phyloP scores from a whole-genome alignment of 2,113 vertebrate genomes.

The Elgaria multicarinata region DNA sequence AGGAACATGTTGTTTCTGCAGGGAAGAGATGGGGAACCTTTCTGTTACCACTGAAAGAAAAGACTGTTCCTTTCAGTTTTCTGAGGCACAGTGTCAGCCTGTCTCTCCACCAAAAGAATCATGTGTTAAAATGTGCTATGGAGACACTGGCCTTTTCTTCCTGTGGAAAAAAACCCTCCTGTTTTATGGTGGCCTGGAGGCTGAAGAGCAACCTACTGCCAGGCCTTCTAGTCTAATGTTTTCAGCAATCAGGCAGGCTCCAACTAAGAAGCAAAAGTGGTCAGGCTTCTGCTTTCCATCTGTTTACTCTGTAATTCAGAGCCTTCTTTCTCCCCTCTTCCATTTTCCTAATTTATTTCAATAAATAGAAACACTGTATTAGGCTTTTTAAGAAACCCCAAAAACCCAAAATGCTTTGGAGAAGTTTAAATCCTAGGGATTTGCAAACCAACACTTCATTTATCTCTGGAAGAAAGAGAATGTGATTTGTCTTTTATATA shows the following conservation, averaged over 20 bases:
- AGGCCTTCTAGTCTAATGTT: constrained; percentile 52
- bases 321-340: background rate
- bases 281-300: constrained; percentile 39
- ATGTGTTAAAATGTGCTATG: constrained; percentile 76
- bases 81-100: constrained; percentile 39
- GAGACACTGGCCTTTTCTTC: constrained; percentile 81
- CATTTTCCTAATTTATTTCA: background rate
- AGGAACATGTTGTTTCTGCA: background rate
- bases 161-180: constrained; percentile 78
- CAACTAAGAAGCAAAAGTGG: constrained; percentile 25
- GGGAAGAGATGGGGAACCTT: constrained; percentile 23
- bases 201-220: constrained; percentile 55
- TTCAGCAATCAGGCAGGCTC: constrained; percentile 65
- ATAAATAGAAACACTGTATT: constrained; percentile 4
- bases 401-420: background rate
- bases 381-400: background rate
- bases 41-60: constrained; percentile 30
- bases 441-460: background rate
- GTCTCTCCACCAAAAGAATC: constrained; percentile 67
- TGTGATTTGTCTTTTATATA: background rate
- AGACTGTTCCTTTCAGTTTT: constrained; percentile 24
- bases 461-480: background rate
- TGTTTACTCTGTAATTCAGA: constrained; percentile 36
- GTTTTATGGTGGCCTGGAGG: constrained; percentile 80
- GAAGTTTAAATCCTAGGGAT: background rate